Evolutionary conservation across 2,888 invertebrate genomes (phyloP).

Genomic region (Dicycla oo): DNA sequence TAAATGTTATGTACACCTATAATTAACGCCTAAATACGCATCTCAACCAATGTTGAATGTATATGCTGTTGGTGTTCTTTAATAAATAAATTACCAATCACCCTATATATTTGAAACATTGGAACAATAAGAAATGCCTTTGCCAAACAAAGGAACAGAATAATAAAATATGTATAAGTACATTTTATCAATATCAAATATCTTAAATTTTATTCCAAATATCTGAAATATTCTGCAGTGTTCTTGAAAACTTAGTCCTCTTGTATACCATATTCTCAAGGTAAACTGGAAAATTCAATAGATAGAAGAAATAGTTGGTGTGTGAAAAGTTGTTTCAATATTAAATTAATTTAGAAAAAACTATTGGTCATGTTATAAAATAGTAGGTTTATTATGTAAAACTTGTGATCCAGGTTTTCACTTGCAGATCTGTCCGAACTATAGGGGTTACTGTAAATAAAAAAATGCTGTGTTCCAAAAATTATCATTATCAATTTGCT

Average conservation of each 20-base stretch:
- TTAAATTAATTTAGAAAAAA: not conserved
- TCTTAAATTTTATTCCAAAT: conserved; percentile 14
- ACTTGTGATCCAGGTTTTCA: not conserved
- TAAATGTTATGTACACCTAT: too few relatives aligned
- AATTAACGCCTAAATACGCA: too few relatives aligned
- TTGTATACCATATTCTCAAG: not conserved
- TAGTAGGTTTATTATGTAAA: not conserved
- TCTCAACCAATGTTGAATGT: too few relatives aligned
- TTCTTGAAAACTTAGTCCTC: conserved; percentile 12
- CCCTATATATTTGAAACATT: not conserved
- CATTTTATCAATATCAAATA: conserved; percentile 36
- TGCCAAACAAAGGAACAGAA: conserved; percentile 13
- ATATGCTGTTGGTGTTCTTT: too few relatives aligned
- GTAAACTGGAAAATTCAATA: conserved; percentile 17
- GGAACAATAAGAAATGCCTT: conserved; percentile 12
- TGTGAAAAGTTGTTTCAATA: not conserved
- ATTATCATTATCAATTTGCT: conserved; percentile 38
- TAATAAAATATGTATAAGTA: conserved; percentile 10
- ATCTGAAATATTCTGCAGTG: conserved; percentile 18
- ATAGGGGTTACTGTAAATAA: not conserved
- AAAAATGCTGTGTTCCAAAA: conserved; percentile 29
- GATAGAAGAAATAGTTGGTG: not conserved
- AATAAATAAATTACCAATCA: too few relatives aligned
- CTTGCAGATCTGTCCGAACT: not conserved
- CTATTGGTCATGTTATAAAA: not conserved